Evolutionary conservation across 2,888 invertebrate species (phyloP), one percentile per base, ranked within the genome.

Genomic region (Orthosia gothica): DNA sequence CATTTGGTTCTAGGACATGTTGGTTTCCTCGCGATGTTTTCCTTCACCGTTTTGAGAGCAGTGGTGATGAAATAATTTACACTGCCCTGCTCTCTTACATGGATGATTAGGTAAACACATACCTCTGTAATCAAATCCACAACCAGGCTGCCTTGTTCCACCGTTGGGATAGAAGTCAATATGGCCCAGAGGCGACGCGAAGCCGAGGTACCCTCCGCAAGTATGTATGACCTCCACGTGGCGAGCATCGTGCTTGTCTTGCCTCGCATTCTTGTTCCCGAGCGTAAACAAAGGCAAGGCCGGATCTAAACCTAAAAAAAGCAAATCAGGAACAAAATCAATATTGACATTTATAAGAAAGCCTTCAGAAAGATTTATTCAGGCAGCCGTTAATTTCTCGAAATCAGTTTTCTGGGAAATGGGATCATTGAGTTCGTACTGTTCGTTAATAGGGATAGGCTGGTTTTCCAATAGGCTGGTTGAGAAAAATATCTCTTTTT

Each of bases 91-190:
- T 40, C 40, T 40, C n/a, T n/a, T n/a, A n/a, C n/a, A 40, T 40
- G 9, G 40, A 40, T 40, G 0, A 40, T 70, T 20, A 11, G 0
- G 9, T 23, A 20, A 18, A 62, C 2, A 73, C 85, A 77, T 64
- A 97, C 97, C 97, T 92, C 97, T 94, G 79, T 96, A 96, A 89
- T 97, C 97, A 45, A 95, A 91, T 5, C 94, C 93, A 85, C 97
- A 97, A 5, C 97, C 97, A 0, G 97, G 97, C 87, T 97, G 97
- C 23, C 95, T 88, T 11, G 94, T 94, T 1, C 97, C 97, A 0
- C 97, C 97, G 82, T 97, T 97, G 0, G 97, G 97, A 83, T 97
- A 97, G 89, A 97, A 97, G 92, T 97, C 97, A n/a, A 97, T 97
- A 83, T 97, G 97, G 0, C 97, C 97, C 69, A 97, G 89, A 0